Evolutionary conservation across 1,140 invertebrate species (phyloP).

Genomic region (Panonychus citri): DNA sequence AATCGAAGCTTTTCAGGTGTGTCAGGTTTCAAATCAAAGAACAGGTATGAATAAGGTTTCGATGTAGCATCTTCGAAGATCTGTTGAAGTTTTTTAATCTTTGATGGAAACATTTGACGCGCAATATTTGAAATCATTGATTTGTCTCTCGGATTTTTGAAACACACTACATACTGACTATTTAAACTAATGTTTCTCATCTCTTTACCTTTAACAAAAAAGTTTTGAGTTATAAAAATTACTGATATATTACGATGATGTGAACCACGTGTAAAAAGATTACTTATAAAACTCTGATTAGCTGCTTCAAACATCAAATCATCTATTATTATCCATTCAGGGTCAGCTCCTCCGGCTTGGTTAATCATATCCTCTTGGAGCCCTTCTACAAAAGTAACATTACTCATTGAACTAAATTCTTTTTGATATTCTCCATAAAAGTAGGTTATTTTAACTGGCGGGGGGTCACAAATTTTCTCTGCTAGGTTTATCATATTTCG

Average conservation of each 20-base stretch:
- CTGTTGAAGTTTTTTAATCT: background rate
- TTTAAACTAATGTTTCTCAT: background rate
- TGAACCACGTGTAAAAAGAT: too few relatives aligned
- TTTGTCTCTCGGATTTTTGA: background rate
- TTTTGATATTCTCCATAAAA: background rate
- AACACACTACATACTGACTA: background rate
- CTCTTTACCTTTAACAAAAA: background rate
- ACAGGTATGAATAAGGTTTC: background rate
- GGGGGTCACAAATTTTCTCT: background rate
- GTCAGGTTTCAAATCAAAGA: background rate
- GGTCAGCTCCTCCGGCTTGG: background rate
- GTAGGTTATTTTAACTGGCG: background rate
- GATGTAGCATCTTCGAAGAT: background rate
- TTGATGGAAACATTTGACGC: background rate
- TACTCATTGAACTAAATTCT: background rate
- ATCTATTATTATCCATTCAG: background rate
- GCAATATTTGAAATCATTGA: background rate
- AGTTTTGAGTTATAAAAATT: background rate
- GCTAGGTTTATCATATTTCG: background rate
- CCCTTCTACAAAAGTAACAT: background rate
- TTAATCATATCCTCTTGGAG: background rate
- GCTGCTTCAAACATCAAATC: background rate
- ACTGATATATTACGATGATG: too few relatives aligned
- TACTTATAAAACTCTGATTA: background rate
- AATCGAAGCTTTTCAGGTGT: background rate